A percentile compares a stretch with the other conserved stretches of the same genome.
These are phyloP conservation scores for Sycophila sp. DNA, from an alignment of 1,140 invertebrate genomes.

Conservation along the genomic window DNA sequence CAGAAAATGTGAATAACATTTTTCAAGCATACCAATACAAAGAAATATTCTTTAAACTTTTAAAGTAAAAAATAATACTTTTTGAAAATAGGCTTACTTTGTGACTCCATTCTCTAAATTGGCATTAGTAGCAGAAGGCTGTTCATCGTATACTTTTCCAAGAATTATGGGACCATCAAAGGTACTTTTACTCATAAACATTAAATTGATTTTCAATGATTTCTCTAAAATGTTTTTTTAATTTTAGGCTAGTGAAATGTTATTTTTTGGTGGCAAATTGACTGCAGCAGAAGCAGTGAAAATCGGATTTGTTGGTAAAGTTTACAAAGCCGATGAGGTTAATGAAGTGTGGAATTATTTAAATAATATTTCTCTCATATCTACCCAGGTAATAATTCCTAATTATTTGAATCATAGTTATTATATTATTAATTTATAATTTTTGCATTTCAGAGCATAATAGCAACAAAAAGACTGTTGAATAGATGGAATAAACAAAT, in stretches of 20 bases:
- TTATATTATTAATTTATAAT: not conserved
- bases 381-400: slow-evolving; percentile 44
- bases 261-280: slow-evolving; percentile 84
- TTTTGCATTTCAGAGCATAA: slow-evolving; percentile 51
- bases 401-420: slow-evolving; percentile 1
- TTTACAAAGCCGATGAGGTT: slow-evolving; percentile 64
- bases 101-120: slow-evolving; percentile 85
- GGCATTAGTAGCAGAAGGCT: slow-evolving; percentile 85
- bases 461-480: slow-evolving; percentile 48
- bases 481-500: slow-evolving; percentile 46
- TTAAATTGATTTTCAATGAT: no score
- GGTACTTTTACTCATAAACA: slow-evolving; percentile 69
- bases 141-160: slow-evolving; percentile 86
- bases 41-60: not conserved
- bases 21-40: slow-evolving; percentile 47
- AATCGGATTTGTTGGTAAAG: slow-evolving; percentile 77
- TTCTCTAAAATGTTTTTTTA: slow-evolving; percentile 21
- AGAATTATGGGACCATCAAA: slow-evolving; percentile 81
- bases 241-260: slow-evolving; percentile 78
- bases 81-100: slow-evolving; percentile 84
- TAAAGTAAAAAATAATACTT: not conserved
- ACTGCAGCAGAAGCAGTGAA: slow-evolving; percentile 78
- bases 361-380: slow-evolving; percentile 44
- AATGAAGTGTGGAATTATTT: slow-evolving; percentile 51
- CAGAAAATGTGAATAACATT: slow-evolving; percentile 71